Percentiles rank a stretch among this genome's conserved stretches.
Evolutionary conservation across 2,888 invertebrate genomes (phyloP).

Genomic region (Lysandra coridon): DNA sequence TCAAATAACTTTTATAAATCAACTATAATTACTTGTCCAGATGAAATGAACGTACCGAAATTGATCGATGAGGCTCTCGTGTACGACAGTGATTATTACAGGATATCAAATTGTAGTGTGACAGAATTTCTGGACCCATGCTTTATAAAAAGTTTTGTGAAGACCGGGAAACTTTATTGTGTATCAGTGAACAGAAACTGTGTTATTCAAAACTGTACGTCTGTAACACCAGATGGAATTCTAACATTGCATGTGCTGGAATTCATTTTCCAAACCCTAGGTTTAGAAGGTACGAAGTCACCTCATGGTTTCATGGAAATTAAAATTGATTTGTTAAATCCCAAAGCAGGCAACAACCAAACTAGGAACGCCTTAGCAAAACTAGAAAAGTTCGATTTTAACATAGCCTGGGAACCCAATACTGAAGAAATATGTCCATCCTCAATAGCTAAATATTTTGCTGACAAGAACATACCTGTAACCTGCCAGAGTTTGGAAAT

Average conservation of each 20-base stretch:
- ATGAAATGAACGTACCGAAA: conserved; percentile 58
- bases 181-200: conserved; percentile 58
- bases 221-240: conserved; percentile 63
- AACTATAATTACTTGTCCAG: conserved; percentile 64
- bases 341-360: conserved; percentile 51
- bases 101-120: conserved; percentile 53
- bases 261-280: conserved; percentile 64
- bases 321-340: conserved; percentile 55
- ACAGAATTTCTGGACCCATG: conserved; percentile 56
- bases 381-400: conserved; percentile 57
- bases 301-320: conserved; percentile 62
- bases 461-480: conserved; percentile 53
- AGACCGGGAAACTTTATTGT: conserved; percentile 60
- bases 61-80: conserved; percentile 53
- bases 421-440: conserved; percentile 64
- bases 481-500: conserved; percentile 48
- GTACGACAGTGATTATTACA: conserved; percentile 67
- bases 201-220: conserved; percentile 61
- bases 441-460: conserved; percentile 69
- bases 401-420: conserved; percentile 61
- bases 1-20: conserved; percentile 66
- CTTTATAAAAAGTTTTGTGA: conserved; percentile 66
- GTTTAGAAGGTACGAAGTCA: conserved; percentile 63
- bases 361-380: conserved; percentile 51
- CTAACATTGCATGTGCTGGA: conserved; percentile 60